Percentiles rank a stretch among this genome's conserved stretches.
Conservation (phyloP, 2,797 vertebrate genomes). For the Chaetophractus vellerosus region DNA sequence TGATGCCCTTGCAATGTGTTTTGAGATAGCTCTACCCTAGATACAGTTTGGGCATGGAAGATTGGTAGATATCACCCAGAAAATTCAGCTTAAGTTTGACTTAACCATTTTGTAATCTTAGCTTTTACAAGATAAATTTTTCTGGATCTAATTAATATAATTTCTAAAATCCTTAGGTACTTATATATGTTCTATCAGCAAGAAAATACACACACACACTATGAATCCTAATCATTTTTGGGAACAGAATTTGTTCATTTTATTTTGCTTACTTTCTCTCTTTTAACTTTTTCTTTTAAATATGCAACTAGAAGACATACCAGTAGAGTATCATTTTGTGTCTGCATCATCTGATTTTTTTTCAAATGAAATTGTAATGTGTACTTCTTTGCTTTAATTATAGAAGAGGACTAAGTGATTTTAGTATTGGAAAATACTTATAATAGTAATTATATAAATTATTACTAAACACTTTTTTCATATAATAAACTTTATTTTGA, state of each 20-base stretch:
- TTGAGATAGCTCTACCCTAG: neutral
- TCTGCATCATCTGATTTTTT: neutral
- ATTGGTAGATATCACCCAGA: conserved; percentile 35
- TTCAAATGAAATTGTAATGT: conserved; percentile 36
- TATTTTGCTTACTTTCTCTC: conserved; percentile 60
- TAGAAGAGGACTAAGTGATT: neutral
- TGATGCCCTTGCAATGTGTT: neutral
- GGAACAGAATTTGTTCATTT: conserved; percentile 48
- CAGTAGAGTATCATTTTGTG: conserved; percentile 31
- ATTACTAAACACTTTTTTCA: neutral
- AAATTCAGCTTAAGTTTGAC: conserved; percentile 44
- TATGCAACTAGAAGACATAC: conserved; percentile 3
- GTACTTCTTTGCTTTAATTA: conserved; percentile 16
- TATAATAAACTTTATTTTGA: too few relatives aligned
- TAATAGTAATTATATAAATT: conserved; percentile 45
- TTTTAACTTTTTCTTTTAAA: conserved; percentile 52
- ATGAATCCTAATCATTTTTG: neutral
- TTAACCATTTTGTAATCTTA: conserved; percentile 6
- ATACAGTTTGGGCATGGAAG: neutral
- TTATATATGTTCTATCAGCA: neutral
- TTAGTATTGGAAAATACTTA: conserved; percentile 41
- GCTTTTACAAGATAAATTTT: conserved; percentile 22
- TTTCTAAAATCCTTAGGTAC: neutral
- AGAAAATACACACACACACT: neutral
- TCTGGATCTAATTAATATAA: conserved; percentile 9